Conservation (phyloP, 1,140 invertebrate genomes). For the Diachasmimorpha longicaudata region DNA sequence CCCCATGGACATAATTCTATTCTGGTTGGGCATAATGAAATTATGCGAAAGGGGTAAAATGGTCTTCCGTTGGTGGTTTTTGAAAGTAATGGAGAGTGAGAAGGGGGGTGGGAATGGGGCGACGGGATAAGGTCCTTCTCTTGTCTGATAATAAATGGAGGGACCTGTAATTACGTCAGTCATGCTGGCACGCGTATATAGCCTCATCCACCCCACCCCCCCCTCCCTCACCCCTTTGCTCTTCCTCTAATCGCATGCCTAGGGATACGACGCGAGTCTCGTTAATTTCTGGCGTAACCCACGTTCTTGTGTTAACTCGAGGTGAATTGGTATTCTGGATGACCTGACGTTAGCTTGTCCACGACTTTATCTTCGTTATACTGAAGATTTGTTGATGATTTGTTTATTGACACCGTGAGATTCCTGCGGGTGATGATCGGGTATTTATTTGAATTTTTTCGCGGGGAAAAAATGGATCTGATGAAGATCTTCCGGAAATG, state of each 20-base stretch:
- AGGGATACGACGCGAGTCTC: background rate
- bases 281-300: background rate
- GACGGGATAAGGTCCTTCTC: background rate
- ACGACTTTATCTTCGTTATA: background rate
- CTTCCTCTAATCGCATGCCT: background rate
- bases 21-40: background rate
- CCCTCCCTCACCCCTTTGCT: background rate
- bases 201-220: background rate
- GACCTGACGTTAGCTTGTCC: background rate
- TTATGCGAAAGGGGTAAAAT: background rate
- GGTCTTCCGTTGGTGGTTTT: background rate
- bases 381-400: background rate
- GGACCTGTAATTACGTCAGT: conserved; percentile 1
- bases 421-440: background rate
- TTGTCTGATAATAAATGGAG: conserved; percentile 6
- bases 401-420: background rate
- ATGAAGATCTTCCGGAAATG: too few relatives aligned
- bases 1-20: background rate
- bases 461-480: too few relatives aligned
- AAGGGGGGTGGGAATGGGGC: background rate
- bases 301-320: background rate
- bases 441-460: too few relatives aligned
- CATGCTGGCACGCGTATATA: background rate
- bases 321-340: background rate
- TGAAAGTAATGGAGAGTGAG: background rate